Evolutionary conservation across 2,113 vertebrate species (phyloP).

Genomic region (Acanthisitta chloris): DNA sequence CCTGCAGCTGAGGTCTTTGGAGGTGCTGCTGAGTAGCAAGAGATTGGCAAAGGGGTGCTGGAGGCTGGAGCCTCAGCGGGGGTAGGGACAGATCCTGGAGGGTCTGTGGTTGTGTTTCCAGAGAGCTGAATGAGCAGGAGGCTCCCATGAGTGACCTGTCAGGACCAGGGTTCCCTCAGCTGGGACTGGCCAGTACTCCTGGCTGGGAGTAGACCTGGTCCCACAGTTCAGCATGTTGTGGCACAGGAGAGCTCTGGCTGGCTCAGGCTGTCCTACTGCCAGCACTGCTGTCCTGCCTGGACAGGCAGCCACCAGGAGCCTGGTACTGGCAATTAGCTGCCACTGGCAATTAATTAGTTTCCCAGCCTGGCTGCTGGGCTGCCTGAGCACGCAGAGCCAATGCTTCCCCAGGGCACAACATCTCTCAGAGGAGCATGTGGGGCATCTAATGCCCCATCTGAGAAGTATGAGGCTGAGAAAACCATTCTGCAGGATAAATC

Average conservation of each 20-base stretch:
- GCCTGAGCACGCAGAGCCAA: neutral
- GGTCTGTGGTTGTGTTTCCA: neutral
- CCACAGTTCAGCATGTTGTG: rapidly evolving
- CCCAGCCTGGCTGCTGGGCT: neutral
- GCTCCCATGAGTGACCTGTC: neutral
- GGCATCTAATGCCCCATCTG: neutral
- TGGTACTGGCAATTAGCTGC: rapidly evolving
- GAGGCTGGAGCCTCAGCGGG: neutral
- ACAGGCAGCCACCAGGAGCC: neutral
- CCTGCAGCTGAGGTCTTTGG: neutral
- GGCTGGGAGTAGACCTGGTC: neutral
- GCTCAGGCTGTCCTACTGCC: neutral
- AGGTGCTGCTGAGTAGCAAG: neutral
- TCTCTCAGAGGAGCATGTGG: neutral
- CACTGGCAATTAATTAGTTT: neutral
- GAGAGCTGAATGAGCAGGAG: neutral
- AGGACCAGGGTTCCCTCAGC: neutral
- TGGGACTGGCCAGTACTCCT: neutral
- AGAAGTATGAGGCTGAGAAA: neutral
- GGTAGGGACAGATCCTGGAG: neutral
- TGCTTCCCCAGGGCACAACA: rapidly evolving
- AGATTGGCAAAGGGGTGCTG: neutral
- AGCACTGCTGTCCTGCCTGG: neutral
- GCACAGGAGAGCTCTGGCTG: neutral
- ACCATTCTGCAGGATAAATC: neutral